A percentile compares a stretch with the other conserved stretches of the same genome.
Evolutionary conservation across 1,140 invertebrate species (phyloP).

Genomic region (Pogonomyrmex californicus): DNA sequence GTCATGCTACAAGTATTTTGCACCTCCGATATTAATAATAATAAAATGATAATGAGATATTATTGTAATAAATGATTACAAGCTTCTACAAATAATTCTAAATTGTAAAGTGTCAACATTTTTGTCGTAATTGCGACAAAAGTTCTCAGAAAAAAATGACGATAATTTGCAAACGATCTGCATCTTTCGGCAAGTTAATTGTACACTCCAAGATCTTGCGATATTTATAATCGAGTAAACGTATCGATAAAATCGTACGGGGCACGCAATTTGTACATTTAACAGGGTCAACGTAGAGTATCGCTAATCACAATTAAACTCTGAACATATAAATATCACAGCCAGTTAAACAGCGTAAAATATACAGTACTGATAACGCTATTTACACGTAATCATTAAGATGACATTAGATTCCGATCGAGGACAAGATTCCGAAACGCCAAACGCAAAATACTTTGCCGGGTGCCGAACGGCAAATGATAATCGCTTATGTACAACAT

Average conservation of each 20-base stretch:
- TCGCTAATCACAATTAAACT: constrained; percentile 52
- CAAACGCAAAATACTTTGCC: constrained; percentile 42
- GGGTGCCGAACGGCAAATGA: constrained; percentile 28
- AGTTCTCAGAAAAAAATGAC: background rate
- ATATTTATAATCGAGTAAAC: background rate
- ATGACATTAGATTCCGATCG: constrained; percentile 12
- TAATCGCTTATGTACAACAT: constrained; percentile 19
- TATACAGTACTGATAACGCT: constrained; percentile 49
- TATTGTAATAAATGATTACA: background rate
- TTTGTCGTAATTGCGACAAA: background rate
- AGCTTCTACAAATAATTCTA: background rate
- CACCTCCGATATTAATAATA: background rate
- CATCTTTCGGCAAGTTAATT: background rate
- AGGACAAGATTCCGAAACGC: background rate
- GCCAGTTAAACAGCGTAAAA: constrained; percentile 64
- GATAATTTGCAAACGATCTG: background rate
- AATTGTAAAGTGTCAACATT: background rate
- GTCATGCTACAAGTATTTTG: background rate
- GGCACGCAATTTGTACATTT: constrained; percentile 10
- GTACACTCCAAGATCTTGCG: background rate
- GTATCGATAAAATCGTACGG: constrained; percentile 20
- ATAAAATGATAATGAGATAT: background rate
- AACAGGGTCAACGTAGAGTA: constrained; percentile 10
- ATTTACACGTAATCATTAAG: constrained; percentile 33
- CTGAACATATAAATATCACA: constrained; percentile 62